Evolutionary conservation across 2,888 invertebrate species (phyloP), one percentile per base, ranked within the genome.

Genomic region (Pachliopta kotzebuea): DNA sequence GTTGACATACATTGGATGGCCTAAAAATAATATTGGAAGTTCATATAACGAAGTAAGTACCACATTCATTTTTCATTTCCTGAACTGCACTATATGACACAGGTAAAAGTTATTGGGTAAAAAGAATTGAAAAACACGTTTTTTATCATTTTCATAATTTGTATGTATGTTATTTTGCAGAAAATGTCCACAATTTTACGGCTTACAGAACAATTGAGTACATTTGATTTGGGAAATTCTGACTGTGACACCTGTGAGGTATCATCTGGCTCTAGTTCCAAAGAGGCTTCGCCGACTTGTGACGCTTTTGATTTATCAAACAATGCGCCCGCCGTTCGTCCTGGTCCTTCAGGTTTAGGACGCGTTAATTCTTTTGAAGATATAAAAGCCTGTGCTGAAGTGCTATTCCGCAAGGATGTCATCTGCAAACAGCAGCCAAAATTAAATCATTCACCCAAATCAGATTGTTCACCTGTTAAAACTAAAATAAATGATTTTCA

Each of bases 1-100:
- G 0, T 92, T 98, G 55, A 94, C 95, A 14, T 96, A 95, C 74
- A 94, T 98, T 56, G 97, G 97, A 73, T 95, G 96, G 81, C 95
- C 96, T 74, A 95, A 95, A 81, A 81, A 77, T 61, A 79, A 74
- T 17, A 74, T 65, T n/a, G 77, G 79, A n/a, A 76, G 79, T 23
- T 68, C 72, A 0, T 81, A 84, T 23, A 75, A 76, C 49, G 83
- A 75, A 90, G 93, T 83, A 73, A 65, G n/a, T 29, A 26, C 11
- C 20, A 20, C 0, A 26, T 54, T 42, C 4, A n/a, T 45, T 45
- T 45, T 7, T n/a, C 45, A 37, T 31, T 37, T 14, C 37, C 14
- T 37, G 11, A 37, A 37, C 37, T 14, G 14, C 11, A 0, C 4
- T 11, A 37, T 14, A 37, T 37, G 37, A 14, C 14, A 37, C 11